Percentiles rank a stretch among this genome's conserved stretches.
phyloP scores from a whole-genome alignment of 2,888 invertebrate species.

The Petrolisthes cinctipes region DNA sequence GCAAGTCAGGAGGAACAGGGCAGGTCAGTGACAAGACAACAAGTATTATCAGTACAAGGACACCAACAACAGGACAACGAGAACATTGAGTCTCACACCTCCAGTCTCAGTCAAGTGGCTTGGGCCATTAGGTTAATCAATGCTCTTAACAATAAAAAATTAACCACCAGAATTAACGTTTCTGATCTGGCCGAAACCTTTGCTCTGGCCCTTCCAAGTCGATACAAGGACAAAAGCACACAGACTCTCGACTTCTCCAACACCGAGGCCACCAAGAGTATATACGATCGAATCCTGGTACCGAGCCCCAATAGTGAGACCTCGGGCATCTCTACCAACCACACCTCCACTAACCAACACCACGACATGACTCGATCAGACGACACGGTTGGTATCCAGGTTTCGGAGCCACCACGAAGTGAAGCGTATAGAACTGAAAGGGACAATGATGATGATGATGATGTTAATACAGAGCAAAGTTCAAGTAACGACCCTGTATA shows the following conservation, averaged over 20 bases:
- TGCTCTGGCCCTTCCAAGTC: neutral
- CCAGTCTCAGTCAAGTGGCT: neutral
- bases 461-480: neutral
- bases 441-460: neutral
- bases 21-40: neutral
- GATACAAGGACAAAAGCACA: neutral
- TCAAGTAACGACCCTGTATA: neutral
- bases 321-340: too few species aligned
- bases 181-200: neutral
- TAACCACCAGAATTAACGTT: neutral
- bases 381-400: neutral
- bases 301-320: neutral
- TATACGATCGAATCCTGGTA: neutral
- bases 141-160: neutral
- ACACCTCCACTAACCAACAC: too few species aligned
- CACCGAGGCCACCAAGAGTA: slow-evolving; percentile 1
- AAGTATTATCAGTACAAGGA: too few species aligned
- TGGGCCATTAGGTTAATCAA: neutral
- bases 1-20: neutral
- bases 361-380: neutral
- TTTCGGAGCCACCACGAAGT: neutral
- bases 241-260: neutral
- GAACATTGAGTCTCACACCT: neutral
- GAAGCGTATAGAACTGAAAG: slow-evolving; percentile 3
- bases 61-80: too few species aligned